Base-by-base conservation (phyloP, 1,140 invertebrate genomes). In the Geopemphigus sp. region DNA sequence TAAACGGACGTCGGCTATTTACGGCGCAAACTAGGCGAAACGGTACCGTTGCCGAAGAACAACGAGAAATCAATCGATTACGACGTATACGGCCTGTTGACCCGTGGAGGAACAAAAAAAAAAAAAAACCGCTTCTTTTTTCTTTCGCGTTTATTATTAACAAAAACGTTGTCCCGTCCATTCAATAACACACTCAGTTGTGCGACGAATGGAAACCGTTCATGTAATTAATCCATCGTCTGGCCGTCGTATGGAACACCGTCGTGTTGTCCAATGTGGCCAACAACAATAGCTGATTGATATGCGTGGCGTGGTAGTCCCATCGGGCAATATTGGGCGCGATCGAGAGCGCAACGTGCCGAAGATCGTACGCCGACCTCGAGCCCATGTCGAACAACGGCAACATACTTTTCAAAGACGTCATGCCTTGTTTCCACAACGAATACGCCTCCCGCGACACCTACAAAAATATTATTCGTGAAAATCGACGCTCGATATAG, bases 261-360 rank as follows among this genome's bases (percentile, higher is more conserved):
- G 93, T 89, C 84, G 95, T 93, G 68, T 91, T 90, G 82, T 97
- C 94, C 59, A 99, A 91, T 0, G 95, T 94, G 70, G 92, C 91
- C 24, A 99, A 86, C 61, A 97, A 88, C 73, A 98, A 90, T 45
- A 99, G 88, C 84, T 99, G 96, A 87, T 98, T 98, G 29, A 99
- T 93, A 85, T 99, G 98, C 15, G 97, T 98, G 10, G 95, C 94
- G 86, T 99, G 98, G 85, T 99, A 99, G 85, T 99, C 98, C 95
- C 97, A 98, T 81, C 93, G 86, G 19, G 93, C 93, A 80, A 95
- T 88, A 87, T 99, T 99, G 0, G 98, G 98, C 45, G 96, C 92
- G 15, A 92, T 90, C 32, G 93, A 92, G 22, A 97, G 85, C 0
- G 93, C 95, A 83, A 98, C 91, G 86, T 99, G 97, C 5, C 97